phyloP scores from a whole-genome alignment of 2,888 invertebrate genomes.

The Cheilosia pagana region DNA sequence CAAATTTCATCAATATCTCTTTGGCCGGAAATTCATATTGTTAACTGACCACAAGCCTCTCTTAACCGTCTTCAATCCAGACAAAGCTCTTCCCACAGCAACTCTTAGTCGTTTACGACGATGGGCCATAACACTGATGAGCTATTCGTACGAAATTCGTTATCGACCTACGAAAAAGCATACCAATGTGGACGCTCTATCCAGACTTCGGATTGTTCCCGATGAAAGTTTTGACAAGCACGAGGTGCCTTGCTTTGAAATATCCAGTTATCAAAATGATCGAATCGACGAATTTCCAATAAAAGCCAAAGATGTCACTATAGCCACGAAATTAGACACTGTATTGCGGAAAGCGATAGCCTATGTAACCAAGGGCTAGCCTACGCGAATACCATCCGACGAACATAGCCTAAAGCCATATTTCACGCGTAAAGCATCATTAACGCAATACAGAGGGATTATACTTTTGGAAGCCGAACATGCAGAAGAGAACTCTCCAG shows the following conservation, averaged over 20 bases:
- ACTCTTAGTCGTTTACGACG: slow-evolving; percentile 75
- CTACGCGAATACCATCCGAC: slow-evolving; percentile 9
- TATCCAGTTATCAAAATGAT: slow-evolving; percentile 10
- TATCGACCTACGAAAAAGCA: slow-evolving; percentile 18
- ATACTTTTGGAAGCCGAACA: slow-evolving; percentile 57
- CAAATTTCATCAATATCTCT: slow-evolving; percentile 81
- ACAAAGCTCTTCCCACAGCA: slow-evolving; percentile 77
- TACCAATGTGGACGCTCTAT: slow-evolving; percentile 58
- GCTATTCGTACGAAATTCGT: slow-evolving; percentile 34
- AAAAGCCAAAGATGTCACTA: slow-evolving; percentile 25
- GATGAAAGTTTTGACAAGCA: slow-evolving; percentile 54
- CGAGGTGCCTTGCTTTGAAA: slow-evolving; percentile 45
- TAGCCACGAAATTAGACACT: slow-evolving; percentile 19
- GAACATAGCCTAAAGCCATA: slow-evolving; percentile 23
- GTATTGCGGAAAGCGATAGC: slow-evolving; percentile 5
- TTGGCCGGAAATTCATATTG: slow-evolving; percentile 80
- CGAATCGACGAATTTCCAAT: slow-evolving; percentile 46
- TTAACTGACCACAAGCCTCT: slow-evolving; percentile 80
- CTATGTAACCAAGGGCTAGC: slow-evolving; percentile 53
- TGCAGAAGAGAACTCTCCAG: neutral
- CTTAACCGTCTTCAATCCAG: slow-evolving; percentile 77
- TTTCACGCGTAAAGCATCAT: slow-evolving; percentile 42
- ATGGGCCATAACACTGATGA: slow-evolving; percentile 51
- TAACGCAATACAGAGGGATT: slow-evolving; percentile 44
- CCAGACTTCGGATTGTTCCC: slow-evolving; percentile 65